Base-by-base conservation (phyloP, 2,797 vertebrate species). In the Florisuga fusca region DNA sequence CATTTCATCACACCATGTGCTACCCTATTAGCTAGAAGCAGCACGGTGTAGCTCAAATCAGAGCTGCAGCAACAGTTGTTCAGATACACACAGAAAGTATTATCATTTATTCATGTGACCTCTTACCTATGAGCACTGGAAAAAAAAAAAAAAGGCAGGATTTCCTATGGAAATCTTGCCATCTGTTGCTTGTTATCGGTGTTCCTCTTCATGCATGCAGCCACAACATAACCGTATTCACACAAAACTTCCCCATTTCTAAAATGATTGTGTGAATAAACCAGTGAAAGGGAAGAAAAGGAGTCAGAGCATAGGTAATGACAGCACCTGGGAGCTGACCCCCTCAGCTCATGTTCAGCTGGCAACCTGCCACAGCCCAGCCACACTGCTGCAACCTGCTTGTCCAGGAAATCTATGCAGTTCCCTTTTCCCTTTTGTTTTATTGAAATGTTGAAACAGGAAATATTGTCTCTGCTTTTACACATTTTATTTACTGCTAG, bases 41-140 rank as follows among this genome's bases (percentile, higher is more conserved):
- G 67, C 51, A 59, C 2, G 27, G 31, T 36, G 54, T 10, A 75
- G 81, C 58, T 90, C 72, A 71, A 85, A 84, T 11, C 31, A 94
- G 67, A 95, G 50, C 6, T 76, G 67, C 76, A 90, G 82, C 73
- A 89, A 86, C n/a, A 82, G 54, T 43, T 89, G 69, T 76, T 80
- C 83, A 41, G 53, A 58, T 6, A 36, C 31, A 81, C 13, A 18
- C 7, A 66, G 63, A 88, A 85, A 7, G 29, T n/a, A n/a, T 75
- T 41, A 62, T n/a, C 16, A 12, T 22, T 74, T 45, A 72, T 50
- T 68, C 80, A 73, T 33, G n/a, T 57, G 90, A 48, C 58, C 33
- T 45, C 38, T 97, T 97, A 98, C 96, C 96, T 96, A 91, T 34
- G 76, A 78, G 77, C 88, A 92, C 50, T 66, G 78, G 78, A 41